Percentiles rank a stretch among this genome's conserved stretches.
phyloP scores from a whole-genome alignment of 1,140 invertebrate species.

The Drosophila fuyamai region DNA sequence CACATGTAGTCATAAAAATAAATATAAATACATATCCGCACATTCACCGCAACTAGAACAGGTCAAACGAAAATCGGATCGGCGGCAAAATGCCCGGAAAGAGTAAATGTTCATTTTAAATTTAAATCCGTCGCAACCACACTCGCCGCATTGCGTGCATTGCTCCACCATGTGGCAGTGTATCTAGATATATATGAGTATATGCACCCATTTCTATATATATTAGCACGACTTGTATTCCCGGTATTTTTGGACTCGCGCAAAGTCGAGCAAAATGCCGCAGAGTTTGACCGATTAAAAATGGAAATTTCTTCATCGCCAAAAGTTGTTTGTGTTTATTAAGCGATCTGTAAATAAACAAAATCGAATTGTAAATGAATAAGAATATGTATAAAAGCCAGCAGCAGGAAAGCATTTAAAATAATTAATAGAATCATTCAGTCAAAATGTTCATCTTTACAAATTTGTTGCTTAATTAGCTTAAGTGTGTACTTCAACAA shows the following conservation, averaged over 20 bases:
- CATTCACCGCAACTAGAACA: conserved; percentile 50
- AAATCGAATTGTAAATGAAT: conserved; percentile 18
- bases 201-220: conserved; percentile 26
- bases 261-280: conserved; percentile 40
- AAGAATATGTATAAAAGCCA: conserved; percentile 2
- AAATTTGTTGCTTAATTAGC: neutral
- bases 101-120: conserved; percentile 46
- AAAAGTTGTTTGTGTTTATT: conserved; percentile 29
- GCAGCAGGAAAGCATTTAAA: neutral
- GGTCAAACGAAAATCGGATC: conserved; percentile 41
- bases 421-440: no score
- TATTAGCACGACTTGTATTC: conserved; percentile 17
- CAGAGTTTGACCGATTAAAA: conserved; percentile 42
- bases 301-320: conserved; percentile 45
- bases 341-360: conserved; percentile 29
- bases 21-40: conserved; percentile 15
- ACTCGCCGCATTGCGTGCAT: conserved; percentile 50
- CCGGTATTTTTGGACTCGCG: conserved; percentile 29
- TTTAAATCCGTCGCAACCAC: conserved; percentile 49
- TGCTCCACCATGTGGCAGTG: conserved; percentile 45
- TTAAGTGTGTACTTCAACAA: neutral
- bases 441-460: conserved; percentile 2
- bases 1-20: conserved; percentile 17
- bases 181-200: conserved; percentile 3
- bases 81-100: conserved; percentile 35